These are phyloP conservation scores for Macaca mulatta DNA, from an alignment of 2,113 vertebrate genomes.

Conservation along the genomic window DNA sequence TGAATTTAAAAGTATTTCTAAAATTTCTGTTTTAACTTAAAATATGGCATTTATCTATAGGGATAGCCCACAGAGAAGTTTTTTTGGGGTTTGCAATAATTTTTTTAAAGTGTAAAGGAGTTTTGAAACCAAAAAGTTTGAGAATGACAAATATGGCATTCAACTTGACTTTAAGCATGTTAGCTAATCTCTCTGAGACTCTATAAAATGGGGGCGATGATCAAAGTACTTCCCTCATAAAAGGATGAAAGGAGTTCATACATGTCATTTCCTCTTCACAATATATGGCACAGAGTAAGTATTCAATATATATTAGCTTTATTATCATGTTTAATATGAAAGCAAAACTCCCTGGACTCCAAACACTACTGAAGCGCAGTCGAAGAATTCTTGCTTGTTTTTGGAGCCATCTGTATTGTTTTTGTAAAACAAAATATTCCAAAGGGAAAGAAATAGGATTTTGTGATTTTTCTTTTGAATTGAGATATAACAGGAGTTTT, in stretches of 20 bases:
- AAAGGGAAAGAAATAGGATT: neutral
- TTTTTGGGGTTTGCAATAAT: neutral
- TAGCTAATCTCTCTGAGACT: slow-evolving; percentile 18
- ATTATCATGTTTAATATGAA: neutral
- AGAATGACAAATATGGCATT: neutral
- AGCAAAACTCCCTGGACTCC: neutral
- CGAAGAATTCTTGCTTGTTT: neutral
- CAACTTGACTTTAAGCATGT: neutral
- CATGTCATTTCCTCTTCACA: neutral
- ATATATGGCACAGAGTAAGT: neutral
- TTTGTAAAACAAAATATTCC: neutral
- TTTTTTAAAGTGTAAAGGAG: neutral
- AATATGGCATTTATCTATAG: no score
- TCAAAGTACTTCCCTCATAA: neutral
- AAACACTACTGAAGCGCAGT: neutral
- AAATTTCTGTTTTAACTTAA: neutral
- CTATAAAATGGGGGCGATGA: neutral
- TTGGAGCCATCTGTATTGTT: neutral
- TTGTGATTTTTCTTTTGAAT: neutral
- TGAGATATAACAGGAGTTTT: neutral
- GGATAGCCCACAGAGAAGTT: neutral
- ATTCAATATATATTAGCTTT: neutral
- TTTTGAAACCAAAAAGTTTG: neutral
- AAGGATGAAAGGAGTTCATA: neutral
- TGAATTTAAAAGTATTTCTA: neutral